These are phyloP conservation scores for Tenodera sinensis DNA, from an alignment of 2,888 invertebrate species.

Conservation along the genomic window DNA sequence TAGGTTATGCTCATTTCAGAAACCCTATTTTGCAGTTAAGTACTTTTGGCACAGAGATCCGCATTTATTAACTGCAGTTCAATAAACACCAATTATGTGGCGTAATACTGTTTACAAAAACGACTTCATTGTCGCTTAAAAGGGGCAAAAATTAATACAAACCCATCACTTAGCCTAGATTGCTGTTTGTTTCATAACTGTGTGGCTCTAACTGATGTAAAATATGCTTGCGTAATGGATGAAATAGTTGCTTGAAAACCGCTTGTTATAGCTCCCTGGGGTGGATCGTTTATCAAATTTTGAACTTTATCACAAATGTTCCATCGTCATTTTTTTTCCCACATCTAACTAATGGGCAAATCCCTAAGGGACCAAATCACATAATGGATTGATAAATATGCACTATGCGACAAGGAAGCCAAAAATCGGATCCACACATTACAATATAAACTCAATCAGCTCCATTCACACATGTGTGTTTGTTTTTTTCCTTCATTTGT, in stretches of 20 bases:
- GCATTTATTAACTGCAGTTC: too few relatives aligned
- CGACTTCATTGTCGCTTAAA: not conserved
- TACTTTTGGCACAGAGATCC: too few relatives aligned
- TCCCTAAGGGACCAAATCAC: not conserved
- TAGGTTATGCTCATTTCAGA: slow-evolving; percentile 57
- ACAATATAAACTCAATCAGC: not conserved
- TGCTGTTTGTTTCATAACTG: not conserved
- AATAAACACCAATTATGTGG: too few relatives aligned
- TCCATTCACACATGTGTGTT: not conserved
- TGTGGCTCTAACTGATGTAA: not conserved
- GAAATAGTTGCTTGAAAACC: not conserved
- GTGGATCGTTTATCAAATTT: not conserved
- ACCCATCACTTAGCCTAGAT: too few relatives aligned
- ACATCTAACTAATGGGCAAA: not conserved
- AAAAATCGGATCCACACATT: not conserved
- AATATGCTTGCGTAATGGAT: not conserved
- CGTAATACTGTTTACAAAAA: too few relatives aligned
- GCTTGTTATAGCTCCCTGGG: not conserved
- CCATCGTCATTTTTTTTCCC: not conserved
- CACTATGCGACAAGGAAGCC: not conserved
- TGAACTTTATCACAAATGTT: not conserved
- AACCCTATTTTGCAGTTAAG: too few relatives aligned
- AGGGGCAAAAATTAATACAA: not conserved
- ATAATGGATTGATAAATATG: not conserved
- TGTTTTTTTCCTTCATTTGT: not conserved